Base-by-base conservation (phyloP, 2,888 invertebrate genomes). In the Cremastinae sp. region DNA sequence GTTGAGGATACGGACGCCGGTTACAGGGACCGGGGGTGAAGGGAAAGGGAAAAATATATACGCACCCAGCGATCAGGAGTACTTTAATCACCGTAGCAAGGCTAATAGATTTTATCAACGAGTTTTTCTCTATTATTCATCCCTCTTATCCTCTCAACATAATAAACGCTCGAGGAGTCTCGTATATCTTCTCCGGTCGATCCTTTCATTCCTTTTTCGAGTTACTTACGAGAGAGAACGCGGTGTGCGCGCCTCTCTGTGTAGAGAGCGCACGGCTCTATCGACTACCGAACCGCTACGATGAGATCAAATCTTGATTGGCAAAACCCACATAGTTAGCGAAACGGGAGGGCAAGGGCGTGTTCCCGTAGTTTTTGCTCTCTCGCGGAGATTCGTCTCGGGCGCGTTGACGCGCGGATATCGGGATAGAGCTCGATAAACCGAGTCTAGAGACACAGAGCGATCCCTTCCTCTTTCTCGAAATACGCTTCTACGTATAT, bases 271-370 rank as follows among this genome's bases (percentile, higher is more conserved):
- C 43, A 22, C 35, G 55, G 55, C 68, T 53, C 69, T 69, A 65
- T 62, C 69, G 69, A 74, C 58, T 64, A 55, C 76, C 45, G 45
- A 49, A 66, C 37, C 61, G 59, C 39, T 22, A 45, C 43, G 59
- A 53, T 55, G 35, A 73, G 79, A 81, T 81, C 79, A 77, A 45
- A 83, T 83, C 82, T 83, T 78, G 81, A 83, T 83, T 80, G 79
- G 80, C 69, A 78, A 82, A 83, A 81, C 74, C 79, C 72, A 81
- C 80, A 79, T 80, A 62, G 75, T 80, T 78, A 78, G 65, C 68
- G 65, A 68, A 70, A 39, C 47, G 49, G 68, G 76, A 75, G 75
- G 75, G 75, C 71, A 79, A 79, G 75, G 74, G 69, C 74, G 72
- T 79, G 78, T 80, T 69, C 74, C 66, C 75, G 78, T 80, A 80